phyloP scores from a whole-genome alignment of 2,113 vertebrate species.

The Aramus guarauna region DNA sequence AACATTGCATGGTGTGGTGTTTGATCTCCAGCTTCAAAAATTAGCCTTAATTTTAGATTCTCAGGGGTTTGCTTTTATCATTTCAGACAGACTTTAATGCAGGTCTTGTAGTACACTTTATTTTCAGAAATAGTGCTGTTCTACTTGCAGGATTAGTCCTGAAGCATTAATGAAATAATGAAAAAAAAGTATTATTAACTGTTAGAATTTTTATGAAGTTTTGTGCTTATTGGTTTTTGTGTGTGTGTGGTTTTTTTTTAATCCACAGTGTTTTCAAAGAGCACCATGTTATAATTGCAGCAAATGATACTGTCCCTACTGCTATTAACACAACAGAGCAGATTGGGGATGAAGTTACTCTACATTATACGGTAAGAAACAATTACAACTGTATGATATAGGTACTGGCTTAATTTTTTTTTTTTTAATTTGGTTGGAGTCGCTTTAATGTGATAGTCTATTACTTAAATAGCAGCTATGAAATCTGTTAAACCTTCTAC shows the following conservation, averaged over 20 bases:
- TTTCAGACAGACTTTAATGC: not conserved
- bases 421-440: not conserved
- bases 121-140: not conserved
- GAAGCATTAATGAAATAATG: not conserved
- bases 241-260: not conserved
- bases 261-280: slow-evolving; percentile 62
- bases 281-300: slow-evolving; percentile 79
- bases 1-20: not conserved
- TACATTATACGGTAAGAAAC: slow-evolving; percentile 87
- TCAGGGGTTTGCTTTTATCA: not conserved
- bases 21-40: not conserved
- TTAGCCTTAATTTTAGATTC: not conserved
- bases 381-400: not conserved
- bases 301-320: slow-evolving; percentile 78
- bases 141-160: not conserved
- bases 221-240: not conserved
- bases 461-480: not conserved
- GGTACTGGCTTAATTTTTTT: not conserved
- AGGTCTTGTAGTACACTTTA: not conserved
- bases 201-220: not conserved
- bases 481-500: not conserved
- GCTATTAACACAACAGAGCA: slow-evolving; percentile 81
- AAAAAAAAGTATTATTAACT: not conserved
- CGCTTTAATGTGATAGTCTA: not conserved
- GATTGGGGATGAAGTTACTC: slow-evolving; percentile 86